A percentile compares a stretch with the other conserved stretches of the same genome.
These are phyloP conservation scores for Discoglossus pictus DNA, from an alignment of 2,797 vertebrate genomes.

Conservation along the genomic window DNA sequence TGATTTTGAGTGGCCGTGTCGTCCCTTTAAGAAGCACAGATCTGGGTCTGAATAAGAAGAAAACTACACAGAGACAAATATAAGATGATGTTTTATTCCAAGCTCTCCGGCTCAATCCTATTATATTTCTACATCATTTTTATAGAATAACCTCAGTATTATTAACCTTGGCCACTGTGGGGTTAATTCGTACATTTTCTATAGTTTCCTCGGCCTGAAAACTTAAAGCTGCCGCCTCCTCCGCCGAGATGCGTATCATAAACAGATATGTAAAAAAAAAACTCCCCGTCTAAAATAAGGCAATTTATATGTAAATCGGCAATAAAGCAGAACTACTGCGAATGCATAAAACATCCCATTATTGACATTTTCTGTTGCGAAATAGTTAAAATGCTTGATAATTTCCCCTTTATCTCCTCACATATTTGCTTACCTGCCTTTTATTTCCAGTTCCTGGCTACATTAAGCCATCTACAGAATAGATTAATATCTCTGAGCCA, in stretches of 20 bases:
- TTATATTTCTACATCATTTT: too few relatives aligned
- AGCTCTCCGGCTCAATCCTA: too few relatives aligned
- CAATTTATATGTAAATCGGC: slow-evolving; percentile 99
- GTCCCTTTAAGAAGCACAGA: too few relatives aligned
- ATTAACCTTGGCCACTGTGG: slow-evolving; percentile 78
- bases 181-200: slow-evolving; percentile 81
- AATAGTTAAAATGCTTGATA: slow-evolving; percentile 95
- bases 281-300: slow-evolving; percentile 94
- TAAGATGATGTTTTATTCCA: too few relatives aligned
- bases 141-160: too few relatives aligned
- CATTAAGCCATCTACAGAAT: slow-evolving; percentile 89
- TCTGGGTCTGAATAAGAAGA: too few relatives aligned
- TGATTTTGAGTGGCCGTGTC: too few relatives aligned
- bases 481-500: slow-evolving; percentile 92
- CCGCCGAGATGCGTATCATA: slow-evolving; percentile 87
- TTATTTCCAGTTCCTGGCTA: slow-evolving; percentile 86
- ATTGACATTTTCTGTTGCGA: slow-evolving; percentile 90
- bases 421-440: slow-evolving; percentile 94
- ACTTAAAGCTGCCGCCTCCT: slow-evolving; percentile 78
- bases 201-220: slow-evolving; percentile 78
- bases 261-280: slow-evolving; percentile 87
- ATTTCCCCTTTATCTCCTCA: slow-evolving; percentile 88
- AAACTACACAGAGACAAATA: too few relatives aligned
- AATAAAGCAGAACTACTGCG: slow-evolving; percentile 96
- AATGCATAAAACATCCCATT: slow-evolving; percentile 91